These are phyloP conservation scores for Chaenodraco wilsoni DNA, from an alignment of 2,797 vertebrate species.

Conservation along the genomic window DNA sequence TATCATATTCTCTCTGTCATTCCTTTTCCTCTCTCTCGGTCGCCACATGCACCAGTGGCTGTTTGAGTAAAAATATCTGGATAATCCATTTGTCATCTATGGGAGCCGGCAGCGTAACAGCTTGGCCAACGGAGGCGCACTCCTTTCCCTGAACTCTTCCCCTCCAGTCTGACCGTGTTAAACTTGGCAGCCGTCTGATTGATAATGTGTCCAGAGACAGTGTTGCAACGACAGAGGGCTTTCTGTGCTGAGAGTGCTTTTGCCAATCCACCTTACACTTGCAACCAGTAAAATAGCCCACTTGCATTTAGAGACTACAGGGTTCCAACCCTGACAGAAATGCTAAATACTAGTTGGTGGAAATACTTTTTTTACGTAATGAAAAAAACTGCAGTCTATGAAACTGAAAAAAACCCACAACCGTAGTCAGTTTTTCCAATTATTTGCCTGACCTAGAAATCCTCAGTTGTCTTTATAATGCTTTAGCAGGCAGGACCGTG, in stretches of 20 bases:
- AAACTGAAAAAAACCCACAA: constrained; percentile 61
- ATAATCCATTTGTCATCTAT: constrained; percentile 65
- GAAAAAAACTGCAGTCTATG: constrained; percentile 77
- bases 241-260: constrained; percentile 43
- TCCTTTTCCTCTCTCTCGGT: constrained; percentile 23
- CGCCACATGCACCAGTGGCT: constrained; percentile 38
- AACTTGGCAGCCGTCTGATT: constrained; percentile 66
- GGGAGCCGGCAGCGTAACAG: constrained; percentile 38
- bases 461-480: constrained; percentile 74
- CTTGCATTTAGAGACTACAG: constrained; percentile 63
- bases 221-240: constrained; percentile 59
- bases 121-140: constrained; percentile 56
- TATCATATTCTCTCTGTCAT: constrained; percentile 52
- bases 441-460: constrained; percentile 83
- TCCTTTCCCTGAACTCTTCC: constrained; percentile 72
- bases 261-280: constrained; percentile 73
- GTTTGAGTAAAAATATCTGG: constrained; percentile 61
- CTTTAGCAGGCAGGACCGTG: constrained; percentile 65
- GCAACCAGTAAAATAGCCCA: constrained; percentile 63
- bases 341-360: constrained; percentile 75
- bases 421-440: constrained; percentile 82
- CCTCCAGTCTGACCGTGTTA: constrained; percentile 65
- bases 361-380: constrained; percentile 69
- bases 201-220: constrained; percentile 67
- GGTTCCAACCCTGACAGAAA: constrained; percentile 77